These are phyloP conservation scores for Stichopus horrens DNA, from an alignment of 53 echinoderm and acorn worm species.

Conservation along the genomic window DNA sequence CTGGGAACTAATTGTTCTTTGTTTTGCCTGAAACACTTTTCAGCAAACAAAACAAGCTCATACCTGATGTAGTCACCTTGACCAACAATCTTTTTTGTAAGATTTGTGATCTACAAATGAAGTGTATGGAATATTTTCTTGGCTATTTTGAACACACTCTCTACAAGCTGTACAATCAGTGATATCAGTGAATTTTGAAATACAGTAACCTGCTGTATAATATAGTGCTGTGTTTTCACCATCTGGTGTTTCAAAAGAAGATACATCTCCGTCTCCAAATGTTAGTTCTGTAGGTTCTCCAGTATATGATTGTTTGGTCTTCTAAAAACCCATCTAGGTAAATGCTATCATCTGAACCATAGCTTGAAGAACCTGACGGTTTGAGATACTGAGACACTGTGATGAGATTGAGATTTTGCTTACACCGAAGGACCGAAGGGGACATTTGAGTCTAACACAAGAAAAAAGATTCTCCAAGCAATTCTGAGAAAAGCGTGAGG, in stretches of 20 bases:
- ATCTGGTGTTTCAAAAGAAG: not conserved
- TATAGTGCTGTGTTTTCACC: not conserved
- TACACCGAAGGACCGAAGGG: slow-evolving; percentile 63
- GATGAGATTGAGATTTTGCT: slow-evolving; percentile 7
- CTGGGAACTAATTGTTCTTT: not conserved
- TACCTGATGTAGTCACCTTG: not conserved
- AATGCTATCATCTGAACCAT: not conserved
- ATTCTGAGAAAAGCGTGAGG: slow-evolving; percentile 56
- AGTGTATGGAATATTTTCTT: too few species aligned
- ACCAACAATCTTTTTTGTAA: too few species aligned
- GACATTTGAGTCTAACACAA: slow-evolving; percentile 53
- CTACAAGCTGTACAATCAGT: too few species aligned
- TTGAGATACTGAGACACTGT: slow-evolving; percentile 14
- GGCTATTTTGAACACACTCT: too few species aligned
- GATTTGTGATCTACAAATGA: too few species aligned
- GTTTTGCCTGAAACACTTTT: not conserved
- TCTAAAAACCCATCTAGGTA: slow-evolving; percentile 21
- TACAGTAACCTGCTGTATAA: not conserved
- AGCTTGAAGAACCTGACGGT: not conserved
- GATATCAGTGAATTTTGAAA: not conserved
- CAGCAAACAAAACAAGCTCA: slow-evolving; percentile 20
- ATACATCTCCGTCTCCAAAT: not conserved
- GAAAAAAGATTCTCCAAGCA: slow-evolving; percentile 60
- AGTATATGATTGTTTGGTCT: not conserved
- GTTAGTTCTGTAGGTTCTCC: not conserved